A percentile compares a stretch with the other conserved stretches of the same genome.
Conservation (phyloP, 2,797 vertebrate species). For the Bryconaethiops microstoma region DNA sequence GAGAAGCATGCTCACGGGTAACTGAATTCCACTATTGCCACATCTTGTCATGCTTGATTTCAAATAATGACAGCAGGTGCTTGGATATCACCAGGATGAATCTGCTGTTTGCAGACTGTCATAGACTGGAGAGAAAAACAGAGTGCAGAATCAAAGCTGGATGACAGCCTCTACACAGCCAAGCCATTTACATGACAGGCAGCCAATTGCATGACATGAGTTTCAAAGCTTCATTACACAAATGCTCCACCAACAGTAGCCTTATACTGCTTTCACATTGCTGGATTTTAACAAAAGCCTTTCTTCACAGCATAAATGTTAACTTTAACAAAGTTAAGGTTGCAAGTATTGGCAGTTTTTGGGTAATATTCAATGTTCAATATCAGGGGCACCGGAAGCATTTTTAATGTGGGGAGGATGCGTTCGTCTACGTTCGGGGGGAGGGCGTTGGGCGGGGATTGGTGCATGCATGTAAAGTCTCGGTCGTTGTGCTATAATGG, state of each 20-base stretch:
- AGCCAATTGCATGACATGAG: constrained; percentile 32
- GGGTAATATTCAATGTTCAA: too few relatives aligned
- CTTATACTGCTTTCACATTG: not conserved
- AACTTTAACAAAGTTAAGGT: constrained; percentile 4
- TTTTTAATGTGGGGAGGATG: too few relatives aligned
- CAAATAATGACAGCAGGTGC: constrained; percentile 58
- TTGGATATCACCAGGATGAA: constrained; percentile 56
- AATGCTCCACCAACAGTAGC: constrained; percentile 13
- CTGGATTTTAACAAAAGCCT: constrained; percentile 16
- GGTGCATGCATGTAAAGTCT: too few relatives aligned
- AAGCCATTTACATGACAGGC: constrained; percentile 51
- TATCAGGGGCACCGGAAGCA: too few relatives aligned
- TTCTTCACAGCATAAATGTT: not conserved
- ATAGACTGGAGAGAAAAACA: constrained; percentile 48
- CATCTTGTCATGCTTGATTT: constrained; percentile 62
- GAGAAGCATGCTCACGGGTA: constrained; percentile 55
- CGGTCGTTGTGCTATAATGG: too few relatives aligned
- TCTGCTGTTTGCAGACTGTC: constrained; percentile 58
- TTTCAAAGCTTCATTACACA: constrained; percentile 36
- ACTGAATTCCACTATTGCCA: constrained; percentile 62
- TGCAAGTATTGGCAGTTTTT: not conserved
- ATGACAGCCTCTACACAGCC: constrained; percentile 48
- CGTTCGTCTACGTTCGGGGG: too few relatives aligned
- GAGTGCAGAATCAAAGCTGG: constrained; percentile 42
- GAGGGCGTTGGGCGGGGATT: too few relatives aligned